Base-by-base conservation (phyloP, 2,888 invertebrate species). In the Microplitis deprimator region DNA sequence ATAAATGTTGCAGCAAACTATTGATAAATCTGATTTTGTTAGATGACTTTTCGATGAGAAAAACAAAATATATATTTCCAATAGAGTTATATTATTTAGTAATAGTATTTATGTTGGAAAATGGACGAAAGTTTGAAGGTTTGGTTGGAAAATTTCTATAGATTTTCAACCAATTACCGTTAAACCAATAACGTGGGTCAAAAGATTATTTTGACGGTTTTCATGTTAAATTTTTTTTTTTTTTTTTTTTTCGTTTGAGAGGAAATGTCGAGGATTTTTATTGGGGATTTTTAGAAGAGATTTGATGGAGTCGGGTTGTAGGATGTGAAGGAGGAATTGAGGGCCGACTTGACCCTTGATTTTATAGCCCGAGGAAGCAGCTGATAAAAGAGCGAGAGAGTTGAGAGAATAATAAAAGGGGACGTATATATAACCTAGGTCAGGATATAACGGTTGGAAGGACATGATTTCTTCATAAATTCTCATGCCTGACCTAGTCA, bases 391-490 rank as follows among this genome's bases (percentile, higher is more conserved):
- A 50, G 50, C 4, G 50, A 50, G 50, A 50, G 50, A 50, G 13
- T 29, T 29, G 39, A 16, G 17, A 13, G 40, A 50, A 8, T 13
- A 50, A 50, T 50, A 50, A 50, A 50, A 50, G 13, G 13, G 50
- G 50, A 13, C 10, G 50, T 13, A 13, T 50, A 61, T 71, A 62
- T 39, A 67, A 73, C 67, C 67, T 67, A 67, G 73, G 73, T 73
- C 73, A 50, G 73, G 73, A 67, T 65, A 67, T 73, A 67, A 73
- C 73, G 59, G 73, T 73, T 67, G 67, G 16, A 10, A n/a, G 65
- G 67, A 67, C 50, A 16, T 67, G 29, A 38, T 41, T 65, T 67
- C n/a, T 8, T 20, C 50, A n/a, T 65, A 59, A 73, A 73, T 68
- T 73, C 59, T 17, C 17, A 65, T 67, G 73, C 73, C 64, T 73